phyloP scores from a whole-genome alignment of 2,888 invertebrate species.

The Laspeyria flexula region DNA sequence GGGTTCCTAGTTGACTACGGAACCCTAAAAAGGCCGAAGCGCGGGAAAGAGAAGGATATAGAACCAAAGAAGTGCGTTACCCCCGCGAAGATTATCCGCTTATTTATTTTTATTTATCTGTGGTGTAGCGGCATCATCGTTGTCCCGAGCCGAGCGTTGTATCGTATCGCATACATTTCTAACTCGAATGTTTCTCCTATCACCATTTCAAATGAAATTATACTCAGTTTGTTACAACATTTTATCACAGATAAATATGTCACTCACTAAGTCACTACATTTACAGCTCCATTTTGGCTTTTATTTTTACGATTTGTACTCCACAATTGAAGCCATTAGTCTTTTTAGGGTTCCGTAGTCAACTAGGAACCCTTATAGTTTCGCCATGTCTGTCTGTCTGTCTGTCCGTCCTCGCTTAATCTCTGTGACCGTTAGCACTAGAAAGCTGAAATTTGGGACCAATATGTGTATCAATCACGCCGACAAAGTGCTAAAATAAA shows the following conservation, averaged over 20 bases:
- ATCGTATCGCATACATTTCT: conserved; percentile 25
- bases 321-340: no score
- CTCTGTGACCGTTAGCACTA: no score
- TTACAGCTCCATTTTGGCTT: not conserved
- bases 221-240: not conserved
- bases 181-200: conserved; percentile 38
- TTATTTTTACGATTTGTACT: no score
- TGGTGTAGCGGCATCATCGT: conserved; percentile 47
- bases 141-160: conserved; percentile 35
- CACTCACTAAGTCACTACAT: not conserved
- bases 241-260: not conserved
- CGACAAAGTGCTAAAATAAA: no score
- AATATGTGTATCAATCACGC: no score
- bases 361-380: no score
- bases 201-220: conserved; percentile 26
- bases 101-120: conserved; percentile 75
- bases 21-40: conserved; percentile 57
- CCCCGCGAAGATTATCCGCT: conserved; percentile 79
- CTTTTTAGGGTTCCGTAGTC: no score
- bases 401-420: no score
- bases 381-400: no score
- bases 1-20: no score
- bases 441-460: no score
- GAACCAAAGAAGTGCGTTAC: conserved; percentile 83
- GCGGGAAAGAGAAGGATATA: conserved; percentile 67